Conservation (phyloP, 1,140 invertebrate genomes). For the Acromyrmex echinatior region DNA sequence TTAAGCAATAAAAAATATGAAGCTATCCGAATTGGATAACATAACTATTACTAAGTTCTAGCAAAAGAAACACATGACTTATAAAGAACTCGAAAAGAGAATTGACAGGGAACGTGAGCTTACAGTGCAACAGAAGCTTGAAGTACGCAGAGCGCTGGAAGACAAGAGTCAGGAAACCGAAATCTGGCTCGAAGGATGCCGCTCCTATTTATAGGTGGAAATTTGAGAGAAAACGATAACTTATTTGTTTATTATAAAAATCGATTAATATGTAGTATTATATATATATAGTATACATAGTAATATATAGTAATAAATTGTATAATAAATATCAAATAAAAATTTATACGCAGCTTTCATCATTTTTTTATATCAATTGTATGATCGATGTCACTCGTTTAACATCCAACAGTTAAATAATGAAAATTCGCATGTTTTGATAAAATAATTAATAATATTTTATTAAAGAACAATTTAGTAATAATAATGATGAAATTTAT, state of each 20-base stretch:
- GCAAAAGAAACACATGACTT: conserved; percentile 89
- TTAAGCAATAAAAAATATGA: conserved; percentile 88
- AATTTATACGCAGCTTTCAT: neutral
- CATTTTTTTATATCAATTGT: too few species aligned
- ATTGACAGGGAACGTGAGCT: conserved; percentile 94
- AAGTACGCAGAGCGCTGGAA: conserved; percentile 91
- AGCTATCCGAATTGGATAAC: conserved; percentile 88
- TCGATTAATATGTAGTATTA: neutral
- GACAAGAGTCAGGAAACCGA: conserved; percentile 90
- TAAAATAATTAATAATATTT: neutral
- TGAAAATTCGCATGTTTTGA: neutral
- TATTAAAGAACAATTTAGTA: neutral
- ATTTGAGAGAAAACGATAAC: conserved; percentile 91
- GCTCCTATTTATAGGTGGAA: conserved; percentile 95
- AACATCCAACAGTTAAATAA: neutral
- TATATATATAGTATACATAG: too few species aligned
- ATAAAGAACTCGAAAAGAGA: conserved; percentile 93
- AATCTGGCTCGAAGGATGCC: conserved; percentile 89
- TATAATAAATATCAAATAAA: neutral
- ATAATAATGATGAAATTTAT: neutral
- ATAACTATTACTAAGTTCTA: conserved; percentile 87
- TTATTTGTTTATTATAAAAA: neutral
- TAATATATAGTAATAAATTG: neutral
- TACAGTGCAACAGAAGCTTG: conserved; percentile 93
- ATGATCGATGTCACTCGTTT: too few species aligned